A percentile compares a stretch with the other conserved stretches of the same genome.
Evolutionary conservation across 2,888 invertebrate species (phyloP).

Genomic region (Zhuqinia jingwanae): DNA sequence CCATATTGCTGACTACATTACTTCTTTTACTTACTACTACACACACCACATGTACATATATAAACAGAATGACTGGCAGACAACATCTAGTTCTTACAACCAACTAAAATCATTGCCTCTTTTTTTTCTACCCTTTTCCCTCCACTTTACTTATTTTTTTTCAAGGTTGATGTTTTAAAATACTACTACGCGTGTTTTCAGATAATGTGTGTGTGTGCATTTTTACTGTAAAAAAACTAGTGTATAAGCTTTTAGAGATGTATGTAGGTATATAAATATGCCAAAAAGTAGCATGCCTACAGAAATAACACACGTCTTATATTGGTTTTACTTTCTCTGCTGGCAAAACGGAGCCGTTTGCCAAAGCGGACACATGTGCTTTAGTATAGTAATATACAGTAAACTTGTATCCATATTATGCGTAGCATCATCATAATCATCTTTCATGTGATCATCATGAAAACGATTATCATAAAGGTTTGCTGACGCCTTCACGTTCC

Average conservation of each 20-base stretch:
- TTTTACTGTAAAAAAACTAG: neutral
- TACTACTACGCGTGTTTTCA: conserved; percentile 21
- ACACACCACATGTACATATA: neutral
- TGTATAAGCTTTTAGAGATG: too few relatives aligned
- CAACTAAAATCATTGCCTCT: neutral
- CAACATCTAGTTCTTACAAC: neutral
- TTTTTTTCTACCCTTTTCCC: conserved; percentile 12
- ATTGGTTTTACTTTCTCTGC: conserved; percentile 18
- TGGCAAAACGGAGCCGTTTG: too few relatives aligned
- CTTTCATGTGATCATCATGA: too few relatives aligned
- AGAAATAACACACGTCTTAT: too few relatives aligned
- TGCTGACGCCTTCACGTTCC: conserved; percentile 43
- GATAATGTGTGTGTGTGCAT: conserved; percentile 4
- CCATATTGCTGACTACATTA: conserved; percentile 21
- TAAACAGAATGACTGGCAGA: neutral
- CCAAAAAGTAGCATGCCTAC: too few relatives aligned
- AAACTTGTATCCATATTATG: neutral
- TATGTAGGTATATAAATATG: conserved; percentile 2
- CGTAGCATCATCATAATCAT: conserved; percentile 6
- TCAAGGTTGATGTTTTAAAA: conserved; percentile 48
- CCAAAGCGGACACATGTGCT: too few relatives aligned
- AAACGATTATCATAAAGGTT: conserved; percentile 44
- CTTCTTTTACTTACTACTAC: neutral
- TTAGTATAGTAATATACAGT: neutral
- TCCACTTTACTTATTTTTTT: neutral